Evolutionary conservation across 2,797 vertebrate genomes (phyloP).

Genomic region (Tolypeutes matacus): DNA sequence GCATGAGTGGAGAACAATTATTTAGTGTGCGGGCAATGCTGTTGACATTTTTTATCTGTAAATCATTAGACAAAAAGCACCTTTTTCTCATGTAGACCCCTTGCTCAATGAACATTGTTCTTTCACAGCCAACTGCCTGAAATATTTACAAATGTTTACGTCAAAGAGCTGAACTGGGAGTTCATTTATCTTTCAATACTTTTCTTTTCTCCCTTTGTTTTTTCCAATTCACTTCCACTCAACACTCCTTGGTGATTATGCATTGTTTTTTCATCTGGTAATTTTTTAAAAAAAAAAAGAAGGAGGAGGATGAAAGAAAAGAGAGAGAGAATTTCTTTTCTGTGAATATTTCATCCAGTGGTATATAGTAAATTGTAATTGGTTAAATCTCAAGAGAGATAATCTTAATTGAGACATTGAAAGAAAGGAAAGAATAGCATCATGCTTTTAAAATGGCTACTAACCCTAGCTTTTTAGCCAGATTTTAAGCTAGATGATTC

Average conservation of each 20-base stretch:
- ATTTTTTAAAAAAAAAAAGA: not conserved
- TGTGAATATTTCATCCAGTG: constrained; percentile 37
- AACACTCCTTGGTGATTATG: not conserved
- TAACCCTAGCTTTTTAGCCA: not conserved
- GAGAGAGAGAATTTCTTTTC: not conserved
- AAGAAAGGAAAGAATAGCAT: not conserved
- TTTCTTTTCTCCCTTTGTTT: not conserved
- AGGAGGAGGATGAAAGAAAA: not conserved
- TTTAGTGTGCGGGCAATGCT: not conserved
- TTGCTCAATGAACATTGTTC: not conserved
- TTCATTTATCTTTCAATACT: constrained; percentile 31
- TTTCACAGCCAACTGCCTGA: not conserved
- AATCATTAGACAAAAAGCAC: not conserved
- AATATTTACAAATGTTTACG: not conserved
- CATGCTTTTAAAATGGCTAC: not conserved
- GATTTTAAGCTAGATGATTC: not conserved
- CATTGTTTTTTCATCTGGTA: not conserved
- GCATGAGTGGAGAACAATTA: not conserved
- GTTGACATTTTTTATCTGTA: not conserved
- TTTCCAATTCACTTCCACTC: not conserved
- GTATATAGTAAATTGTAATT: not conserved
- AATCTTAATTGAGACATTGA: not conserved
- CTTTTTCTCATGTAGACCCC: not conserved
- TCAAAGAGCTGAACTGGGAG: not conserved
- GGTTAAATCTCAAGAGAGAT: not conserved